Percentiles rank a stretch among this genome's conserved stretches.
Evolutionary conservation across 2,797 vertebrate species (phyloP).

Genomic region (Crocidura indochinensis): DNA sequence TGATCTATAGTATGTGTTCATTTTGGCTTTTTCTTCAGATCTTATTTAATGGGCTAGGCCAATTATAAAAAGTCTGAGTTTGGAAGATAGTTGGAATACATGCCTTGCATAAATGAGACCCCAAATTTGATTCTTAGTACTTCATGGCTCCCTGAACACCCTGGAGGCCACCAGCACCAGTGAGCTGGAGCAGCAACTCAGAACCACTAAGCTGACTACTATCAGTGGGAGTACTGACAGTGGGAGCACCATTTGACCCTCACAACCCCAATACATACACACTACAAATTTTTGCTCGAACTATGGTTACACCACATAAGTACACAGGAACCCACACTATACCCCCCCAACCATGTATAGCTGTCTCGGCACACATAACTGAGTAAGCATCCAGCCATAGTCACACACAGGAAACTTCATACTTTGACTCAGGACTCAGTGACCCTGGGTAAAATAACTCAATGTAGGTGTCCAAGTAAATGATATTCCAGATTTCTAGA

Average conservation of each 20-base stretch:
- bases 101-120: no score
- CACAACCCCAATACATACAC: no score
- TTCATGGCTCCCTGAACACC: no score
- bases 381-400: background rate
- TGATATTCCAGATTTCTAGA: background rate
- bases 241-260: no score
- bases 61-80: background rate
- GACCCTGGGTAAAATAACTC: background rate
- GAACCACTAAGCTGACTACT: no score
- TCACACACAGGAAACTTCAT: background rate
- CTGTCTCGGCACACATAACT: background rate
- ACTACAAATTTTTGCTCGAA: no score
- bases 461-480: background rate
- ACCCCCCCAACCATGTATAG: background rate
- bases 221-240: no score
- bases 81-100: no score
- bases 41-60: background rate
- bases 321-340: background rate
- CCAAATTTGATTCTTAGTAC: no score
- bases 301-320: fast-evolving
- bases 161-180: no score
- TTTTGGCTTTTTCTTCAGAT: background rate
- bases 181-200: no score
- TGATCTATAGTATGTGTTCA: no score
- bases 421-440: background rate